Base-by-base conservation (phyloP, 2,113 vertebrate genomes). In the Solea solea region DNA sequence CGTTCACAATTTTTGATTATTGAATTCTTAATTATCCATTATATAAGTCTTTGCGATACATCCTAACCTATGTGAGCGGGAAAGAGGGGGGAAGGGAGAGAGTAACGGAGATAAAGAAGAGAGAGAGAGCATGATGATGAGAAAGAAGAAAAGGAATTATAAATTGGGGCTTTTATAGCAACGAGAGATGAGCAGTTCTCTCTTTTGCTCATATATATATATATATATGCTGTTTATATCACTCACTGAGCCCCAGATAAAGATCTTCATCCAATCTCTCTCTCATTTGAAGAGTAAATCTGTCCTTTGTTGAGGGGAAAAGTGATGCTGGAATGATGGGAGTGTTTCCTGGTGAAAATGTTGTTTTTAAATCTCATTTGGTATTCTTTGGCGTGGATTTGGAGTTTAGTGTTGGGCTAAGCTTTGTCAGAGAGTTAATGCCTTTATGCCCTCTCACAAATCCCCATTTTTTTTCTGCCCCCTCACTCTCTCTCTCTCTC, bases 391-490 rank as follows among this genome's bases (percentile, higher is more conserved):
- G 76, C 85, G 59, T 56, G 65, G 87, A 88, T 89, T 90, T 83
- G 51, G 64, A 69, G 78, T 86, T 88, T 69, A 87, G 85, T 90
- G 84, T 88, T 61, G 58, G 71, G 50, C 75, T 88, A 72, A 87
- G 87, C 89, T 90, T 86, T 83, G 80, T 81, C 78, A 69, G 65
- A 28, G 69, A 80, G 70, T 81, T 85, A 89, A 92, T 88, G 76
- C 82, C 57, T 85, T 66, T 50, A 64, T 81, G 76, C 74, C 74
- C 72, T 85, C 72, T 78, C 76, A 78, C 78, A 88, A 86, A 86
- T 87, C 81, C 79, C 74, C 41, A 4, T 27, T 48, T 72, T 48
- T 84, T 67, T 72, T 44, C 72, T 53, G 34, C 34, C 34, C 34
- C 2, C 25, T 64, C 9, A 0, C 25, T 65, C 27, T 66, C 46